Base-by-base conservation (phyloP, 2,113 vertebrate species). In the Asarcornis scutulata region DNA sequence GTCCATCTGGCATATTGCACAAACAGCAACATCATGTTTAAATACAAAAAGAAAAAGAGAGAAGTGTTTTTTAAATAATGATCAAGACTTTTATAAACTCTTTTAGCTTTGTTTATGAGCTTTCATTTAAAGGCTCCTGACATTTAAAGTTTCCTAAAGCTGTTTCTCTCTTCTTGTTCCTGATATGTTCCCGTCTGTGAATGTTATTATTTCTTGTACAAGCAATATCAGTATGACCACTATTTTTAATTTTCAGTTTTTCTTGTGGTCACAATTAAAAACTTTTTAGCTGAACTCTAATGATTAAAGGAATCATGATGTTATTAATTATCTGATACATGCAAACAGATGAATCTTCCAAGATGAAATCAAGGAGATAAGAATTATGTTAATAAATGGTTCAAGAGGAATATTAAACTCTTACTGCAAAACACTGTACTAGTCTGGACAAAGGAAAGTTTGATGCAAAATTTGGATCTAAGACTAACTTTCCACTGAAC, bases 81-180 rank as follows among this genome's bases (percentile, higher is more conserved):
- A 31, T 55, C 18, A 9, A 40, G 40, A 40, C 40, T 40, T 40
- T 40, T 40, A 27, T 68, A 92, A 93, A 74, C 27, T 50, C 21
- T n/a, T 74, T 34, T 40, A 86, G 59, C 50, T 73, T 83, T 71
- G 53, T 8, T 84, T 66, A 58, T 56, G 46, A 96, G 87, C 21
- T 77, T 87, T 62, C 31, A 29, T 87, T 94, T 87, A 95, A 90
- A 82, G 6, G 14, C 46, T 63, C 76, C 25, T 83, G 82, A 96
- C 91, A 85, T 48, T 80, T 82, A 46, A 88, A 94, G 29, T 56
- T 81, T 83, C 32, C 58, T 58, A 84, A 86, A 96, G 38, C n/a
- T 86, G 21, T 63, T 82, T 84, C 9, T 63, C 46, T 88, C 27
- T 75, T 55, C 40, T 25, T 53, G 16, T 26, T 79, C 22, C 26